These are phyloP conservation scores for Drosophila anomelani DNA, from an alignment of 2,888 invertebrate genomes.

Conservation along the genomic window DNA sequence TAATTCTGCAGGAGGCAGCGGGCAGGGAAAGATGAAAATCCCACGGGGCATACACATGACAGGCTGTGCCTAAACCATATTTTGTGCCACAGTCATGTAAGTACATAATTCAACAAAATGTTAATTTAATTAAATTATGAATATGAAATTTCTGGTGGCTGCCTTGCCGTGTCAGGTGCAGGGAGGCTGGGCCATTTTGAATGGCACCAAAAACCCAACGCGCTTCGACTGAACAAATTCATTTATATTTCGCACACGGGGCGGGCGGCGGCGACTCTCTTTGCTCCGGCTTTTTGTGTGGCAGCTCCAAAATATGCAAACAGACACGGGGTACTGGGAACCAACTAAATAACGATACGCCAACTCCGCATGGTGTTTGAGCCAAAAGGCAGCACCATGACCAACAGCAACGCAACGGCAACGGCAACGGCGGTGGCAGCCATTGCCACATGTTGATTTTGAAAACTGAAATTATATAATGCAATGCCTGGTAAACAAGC, in stretches of 20 bases:
- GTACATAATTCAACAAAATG: conserved; percentile 74
- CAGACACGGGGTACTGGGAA: conserved; percentile 6
- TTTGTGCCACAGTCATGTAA: conserved; percentile 52
- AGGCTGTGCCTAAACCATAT: conserved; percentile 40
- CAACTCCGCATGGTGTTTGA: conserved; percentile 18
- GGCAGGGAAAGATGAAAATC: conserved; percentile 23
- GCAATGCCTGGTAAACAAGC: conserved; percentile 58
- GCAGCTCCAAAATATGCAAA: conserved; percentile 37
- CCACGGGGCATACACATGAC: conserved; percentile 49
- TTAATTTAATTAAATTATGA: conserved; percentile 78
- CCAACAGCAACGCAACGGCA: conserved; percentile 10
- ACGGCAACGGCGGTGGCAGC: background rate
- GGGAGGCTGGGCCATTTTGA: conserved; percentile 35
- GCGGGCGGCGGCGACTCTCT: conserved; percentile 6
- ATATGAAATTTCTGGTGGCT: conserved; percentile 65
- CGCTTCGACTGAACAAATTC: conserved; percentile 68
- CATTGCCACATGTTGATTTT: conserved; percentile 70
- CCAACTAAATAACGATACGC: conserved; percentile 33
- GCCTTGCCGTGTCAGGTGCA: conserved; percentile 38
- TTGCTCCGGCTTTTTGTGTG: conserved; percentile 32
- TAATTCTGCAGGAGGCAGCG: conserved; percentile 8
- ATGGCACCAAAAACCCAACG: conserved; percentile 58
- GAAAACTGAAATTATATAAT: conserved; percentile 67
- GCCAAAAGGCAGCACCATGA: conserved; percentile 37
- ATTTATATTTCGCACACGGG: conserved; percentile 58